These are phyloP conservation scores for Xiphophorus maculatus DNA, from an alignment of 2,113 vertebrate species.

Conservation along the genomic window DNA sequence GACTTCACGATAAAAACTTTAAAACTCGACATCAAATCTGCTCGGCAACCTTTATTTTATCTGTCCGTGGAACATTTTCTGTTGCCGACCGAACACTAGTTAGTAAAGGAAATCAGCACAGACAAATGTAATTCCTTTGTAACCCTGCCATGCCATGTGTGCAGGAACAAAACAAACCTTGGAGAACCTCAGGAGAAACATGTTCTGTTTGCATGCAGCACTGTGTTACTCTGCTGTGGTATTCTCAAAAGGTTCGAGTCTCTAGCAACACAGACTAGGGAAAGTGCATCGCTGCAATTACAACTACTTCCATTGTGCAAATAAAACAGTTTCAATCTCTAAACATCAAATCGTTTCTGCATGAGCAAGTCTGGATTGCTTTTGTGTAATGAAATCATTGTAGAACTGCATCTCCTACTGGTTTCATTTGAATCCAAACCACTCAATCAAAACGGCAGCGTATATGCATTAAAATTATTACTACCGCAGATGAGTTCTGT, in stretches of 20 bases:
- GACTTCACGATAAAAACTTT: neutral
- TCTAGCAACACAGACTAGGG: constrained; percentile 3
- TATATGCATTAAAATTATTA: neutral
- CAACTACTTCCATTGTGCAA: constrained; percentile 12
- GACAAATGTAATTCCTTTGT: constrained; percentile 16
- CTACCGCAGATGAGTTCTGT: neutral
- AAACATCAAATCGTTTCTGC: neutral
- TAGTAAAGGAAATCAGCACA: neutral
- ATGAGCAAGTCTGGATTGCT: neutral
- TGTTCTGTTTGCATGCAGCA: constrained; percentile 34
- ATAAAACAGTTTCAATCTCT: neutral
- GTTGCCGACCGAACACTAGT: neutral
- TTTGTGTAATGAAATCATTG: neutral
- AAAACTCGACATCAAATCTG: neutral
- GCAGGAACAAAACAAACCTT: constrained; percentile 31
- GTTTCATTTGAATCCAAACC: constrained; percentile 1
- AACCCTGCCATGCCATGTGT: constrained; percentile 2
- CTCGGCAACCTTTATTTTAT: neutral
- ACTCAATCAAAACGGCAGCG: constrained; percentile 10
- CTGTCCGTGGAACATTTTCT: neutral
- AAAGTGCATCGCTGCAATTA: constrained; percentile 11
- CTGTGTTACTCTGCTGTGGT: constrained; percentile 3
- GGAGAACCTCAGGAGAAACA: constrained; percentile 12
- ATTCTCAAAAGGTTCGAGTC: constrained; percentile 26
- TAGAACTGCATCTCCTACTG: neutral